Base-by-base conservation (phyloP, 2,113 vertebrate species). In the Butorides virescens region DNA sequence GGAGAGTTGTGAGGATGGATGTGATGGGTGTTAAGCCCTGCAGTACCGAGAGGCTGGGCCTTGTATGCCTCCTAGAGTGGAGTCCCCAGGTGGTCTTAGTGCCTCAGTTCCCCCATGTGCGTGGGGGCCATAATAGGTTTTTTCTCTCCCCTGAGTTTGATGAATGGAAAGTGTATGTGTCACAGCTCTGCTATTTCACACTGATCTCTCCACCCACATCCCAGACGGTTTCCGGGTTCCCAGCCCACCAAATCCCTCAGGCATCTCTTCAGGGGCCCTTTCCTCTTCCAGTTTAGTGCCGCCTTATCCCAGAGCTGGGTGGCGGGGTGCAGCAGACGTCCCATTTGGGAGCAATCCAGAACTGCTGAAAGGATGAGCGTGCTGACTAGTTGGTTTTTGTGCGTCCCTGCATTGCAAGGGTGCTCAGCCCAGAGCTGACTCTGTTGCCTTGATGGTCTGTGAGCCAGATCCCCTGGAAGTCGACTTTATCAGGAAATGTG, bases 161-260 rank as follows among this genome's bases (percentile, higher is more conserved):
- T 98, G 98, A 97, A 97, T 95, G 7, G 96, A 94, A 97, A 97
- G 96, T 96, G 46, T 86, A 47, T 98, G 65, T 97, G 63, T 96
- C 95, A 98, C 95, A 68, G 95, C 96, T 97, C 97, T 97, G 97
- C 97, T 97, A 91, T 97, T 98, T 97, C 18, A 25, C 27, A 47
- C 94, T 82, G 96, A 97, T 98, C 97, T 97, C 97, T 95, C 95
- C 67, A 89, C n/a, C 88, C 96, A 97, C 97, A 97, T 98, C 98
- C 97, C 97, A 97, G 98, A 98, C 97, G 83, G 97, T 97, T 97
- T 98, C 98, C 98, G 96, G 96, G 97, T 97, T 97, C 98, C 96
- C 97, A 98, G 75, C 97, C 92, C 34, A 96, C 96, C 97, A 98
- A 87, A 97, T 93, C 94, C 98, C 94, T 93, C 93, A 95, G 98